phyloP scores from a whole-genome alignment of 2,113 vertebrate species.

The Apeltes quadracus region DNA sequence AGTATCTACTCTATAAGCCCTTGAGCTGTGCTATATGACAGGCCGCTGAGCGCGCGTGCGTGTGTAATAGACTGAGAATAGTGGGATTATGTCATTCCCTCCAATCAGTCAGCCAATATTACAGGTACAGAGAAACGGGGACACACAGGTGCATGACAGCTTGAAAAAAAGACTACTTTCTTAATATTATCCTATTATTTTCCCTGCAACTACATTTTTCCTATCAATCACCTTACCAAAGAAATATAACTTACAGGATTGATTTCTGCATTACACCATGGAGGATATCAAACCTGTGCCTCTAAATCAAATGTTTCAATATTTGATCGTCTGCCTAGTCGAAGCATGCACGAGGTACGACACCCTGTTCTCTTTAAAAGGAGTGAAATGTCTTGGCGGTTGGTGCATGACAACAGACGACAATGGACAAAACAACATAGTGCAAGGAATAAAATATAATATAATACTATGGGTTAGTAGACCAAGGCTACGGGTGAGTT shows the following conservation, averaged over 20 bases:
- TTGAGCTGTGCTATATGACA: constrained; percentile 47
- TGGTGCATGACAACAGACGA: too few species aligned
- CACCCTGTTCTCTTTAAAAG: too few species aligned
- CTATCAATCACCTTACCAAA: background rate
- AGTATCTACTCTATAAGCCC: constrained; percentile 42
- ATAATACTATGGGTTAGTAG: too few species aligned
- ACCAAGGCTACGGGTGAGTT: too few species aligned
- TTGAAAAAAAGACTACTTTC: constrained; percentile 19
- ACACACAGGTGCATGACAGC: background rate
- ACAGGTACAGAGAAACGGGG: background rate
- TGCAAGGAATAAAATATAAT: too few species aligned
- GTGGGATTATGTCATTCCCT: too few species aligned
- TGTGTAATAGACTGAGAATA: constrained; percentile 30
- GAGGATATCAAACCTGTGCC: background rate
- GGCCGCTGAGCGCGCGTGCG: constrained; percentile 8
- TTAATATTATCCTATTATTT: constrained; percentile 1
- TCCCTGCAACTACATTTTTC: background rate
- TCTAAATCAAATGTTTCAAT: background rate
- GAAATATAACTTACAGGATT: background rate
- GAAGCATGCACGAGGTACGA: too few species aligned
- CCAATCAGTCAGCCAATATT: constrained; percentile 36
- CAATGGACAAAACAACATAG: too few species aligned
- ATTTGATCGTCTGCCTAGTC: too few species aligned
- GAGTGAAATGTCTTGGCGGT: too few species aligned
- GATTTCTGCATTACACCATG: background rate